Conservation (phyloP, 2,888 invertebrate genomes). For the Gastracanthus pulcherrimus region DNA sequence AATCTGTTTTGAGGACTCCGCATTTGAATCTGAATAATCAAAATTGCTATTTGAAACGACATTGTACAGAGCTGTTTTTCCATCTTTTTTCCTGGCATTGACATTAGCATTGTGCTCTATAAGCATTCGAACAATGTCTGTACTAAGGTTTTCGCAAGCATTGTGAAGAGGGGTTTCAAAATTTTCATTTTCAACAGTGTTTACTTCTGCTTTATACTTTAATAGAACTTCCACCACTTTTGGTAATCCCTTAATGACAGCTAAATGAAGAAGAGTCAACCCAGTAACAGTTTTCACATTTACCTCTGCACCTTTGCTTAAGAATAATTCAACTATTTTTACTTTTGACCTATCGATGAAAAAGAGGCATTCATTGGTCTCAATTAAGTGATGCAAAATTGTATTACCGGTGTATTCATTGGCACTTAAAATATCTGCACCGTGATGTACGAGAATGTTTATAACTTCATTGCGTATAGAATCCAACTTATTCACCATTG, state of each 20-base stretch:
- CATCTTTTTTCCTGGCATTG: background rate
- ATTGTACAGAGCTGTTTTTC: background rate
- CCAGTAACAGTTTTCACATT: background rate
- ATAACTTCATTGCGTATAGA: background rate
- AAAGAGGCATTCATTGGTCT: background rate
- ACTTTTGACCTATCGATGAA: conserved; percentile 3
- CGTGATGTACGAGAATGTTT: background rate
- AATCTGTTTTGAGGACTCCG: background rate
- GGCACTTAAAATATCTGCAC: background rate
- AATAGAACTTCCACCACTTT: background rate
- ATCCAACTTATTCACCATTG: background rate
- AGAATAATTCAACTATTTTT: background rate
- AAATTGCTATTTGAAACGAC: background rate
- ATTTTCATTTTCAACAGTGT: background rate
- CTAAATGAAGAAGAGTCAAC: background rate
- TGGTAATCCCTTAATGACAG: background rate
- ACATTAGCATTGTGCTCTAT: background rate
- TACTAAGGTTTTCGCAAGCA: background rate
- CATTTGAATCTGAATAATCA: background rate
- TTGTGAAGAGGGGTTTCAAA: background rate
- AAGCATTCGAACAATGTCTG: background rate
- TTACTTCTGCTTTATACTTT: background rate
- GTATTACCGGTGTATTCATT: background rate
- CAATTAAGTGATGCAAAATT: background rate
- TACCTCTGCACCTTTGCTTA: background rate